phyloP scores from a whole-genome alignment of 2,888 invertebrate species.

The Folsomia candida region DNA sequence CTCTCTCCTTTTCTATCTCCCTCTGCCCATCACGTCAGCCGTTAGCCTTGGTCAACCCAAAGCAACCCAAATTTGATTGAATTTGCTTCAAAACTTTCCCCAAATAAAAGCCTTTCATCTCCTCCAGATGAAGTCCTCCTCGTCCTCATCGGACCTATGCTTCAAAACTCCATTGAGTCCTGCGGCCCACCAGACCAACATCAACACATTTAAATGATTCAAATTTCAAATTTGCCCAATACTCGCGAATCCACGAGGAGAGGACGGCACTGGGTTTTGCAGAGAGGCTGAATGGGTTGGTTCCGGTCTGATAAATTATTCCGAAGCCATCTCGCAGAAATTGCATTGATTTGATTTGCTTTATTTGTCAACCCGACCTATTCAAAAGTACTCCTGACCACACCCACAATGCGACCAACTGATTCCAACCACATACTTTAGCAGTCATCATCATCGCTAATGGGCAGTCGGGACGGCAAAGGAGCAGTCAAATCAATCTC shows the following conservation, averaged over 20 bases:
- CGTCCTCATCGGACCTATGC: neutral
- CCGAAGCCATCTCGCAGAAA: neutral
- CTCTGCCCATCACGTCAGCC: neutral
- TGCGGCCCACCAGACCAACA: neutral
- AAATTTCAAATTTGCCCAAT: neutral
- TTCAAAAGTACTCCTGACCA: neutral
- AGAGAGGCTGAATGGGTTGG: neutral
- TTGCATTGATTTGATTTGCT: neutral
- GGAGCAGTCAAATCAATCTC: too few species aligned
- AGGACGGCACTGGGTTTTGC: neutral
- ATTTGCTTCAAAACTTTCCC: conserved; percentile 7
- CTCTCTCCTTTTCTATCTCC: neutral
- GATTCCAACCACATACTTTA: too few species aligned
- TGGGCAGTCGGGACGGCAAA: too few species aligned
- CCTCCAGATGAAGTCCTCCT: conserved; percentile 1
- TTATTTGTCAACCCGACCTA: neutral
- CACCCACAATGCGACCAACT: neutral
- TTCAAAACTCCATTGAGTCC: too few species aligned
- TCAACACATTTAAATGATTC: conserved; percentile 6
- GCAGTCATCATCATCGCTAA: too few species aligned
- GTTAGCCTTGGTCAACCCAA: conserved; percentile 1
- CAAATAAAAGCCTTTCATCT: conserved; percentile 7
- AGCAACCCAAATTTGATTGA: conserved; percentile 4
- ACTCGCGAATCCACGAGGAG: neutral
- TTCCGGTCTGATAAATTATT: conserved; percentile 4